Percentiles rank a stretch among this genome's conserved stretches.
phyloP scores from a whole-genome alignment of 2,797 vertebrate species.

The Nannoperca australis region DNA sequence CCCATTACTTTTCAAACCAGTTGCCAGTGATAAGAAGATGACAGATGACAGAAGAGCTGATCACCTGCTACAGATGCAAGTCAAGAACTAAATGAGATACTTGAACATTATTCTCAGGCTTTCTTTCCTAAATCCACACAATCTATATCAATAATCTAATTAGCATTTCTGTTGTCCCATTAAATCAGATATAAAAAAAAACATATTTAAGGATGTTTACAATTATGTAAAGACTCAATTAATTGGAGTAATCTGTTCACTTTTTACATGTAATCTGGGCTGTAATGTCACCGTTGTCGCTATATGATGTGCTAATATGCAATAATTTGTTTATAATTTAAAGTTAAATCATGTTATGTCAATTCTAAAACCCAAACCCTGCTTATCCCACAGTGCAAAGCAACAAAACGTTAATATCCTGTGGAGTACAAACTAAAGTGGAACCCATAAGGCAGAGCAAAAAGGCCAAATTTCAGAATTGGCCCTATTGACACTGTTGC shows the following conservation, averaged over 20 bases:
- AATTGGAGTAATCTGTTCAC: background rate
- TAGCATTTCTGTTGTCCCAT: background rate
- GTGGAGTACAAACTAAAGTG: background rate
- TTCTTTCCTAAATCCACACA: background rate
- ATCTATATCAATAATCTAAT: background rate
- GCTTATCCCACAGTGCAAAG: background rate
- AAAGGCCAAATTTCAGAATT: background rate
- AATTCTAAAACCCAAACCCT: background rate
- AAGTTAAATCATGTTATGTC: background rate
- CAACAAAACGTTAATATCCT: background rate
- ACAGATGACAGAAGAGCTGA: background rate
- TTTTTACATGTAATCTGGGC: background rate
- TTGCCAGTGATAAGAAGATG: background rate
- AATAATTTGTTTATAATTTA: background rate
- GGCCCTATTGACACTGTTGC: background rate
- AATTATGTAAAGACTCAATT: background rate
- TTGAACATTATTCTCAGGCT: background rate
- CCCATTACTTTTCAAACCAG: constrained; percentile 29
- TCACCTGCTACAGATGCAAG: constrained; percentile 27
- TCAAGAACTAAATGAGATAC: background rate
- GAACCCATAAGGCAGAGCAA: background rate
- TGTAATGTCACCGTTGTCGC: background rate
- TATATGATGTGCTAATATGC: background rate
- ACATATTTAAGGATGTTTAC: background rate
- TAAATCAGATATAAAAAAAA: background rate